Percentiles rank a stretch among this genome's conserved stretches.
phyloP scores from a whole-genome alignment of 2,888 invertebrate species.

The Drosophila emarginata region DNA sequence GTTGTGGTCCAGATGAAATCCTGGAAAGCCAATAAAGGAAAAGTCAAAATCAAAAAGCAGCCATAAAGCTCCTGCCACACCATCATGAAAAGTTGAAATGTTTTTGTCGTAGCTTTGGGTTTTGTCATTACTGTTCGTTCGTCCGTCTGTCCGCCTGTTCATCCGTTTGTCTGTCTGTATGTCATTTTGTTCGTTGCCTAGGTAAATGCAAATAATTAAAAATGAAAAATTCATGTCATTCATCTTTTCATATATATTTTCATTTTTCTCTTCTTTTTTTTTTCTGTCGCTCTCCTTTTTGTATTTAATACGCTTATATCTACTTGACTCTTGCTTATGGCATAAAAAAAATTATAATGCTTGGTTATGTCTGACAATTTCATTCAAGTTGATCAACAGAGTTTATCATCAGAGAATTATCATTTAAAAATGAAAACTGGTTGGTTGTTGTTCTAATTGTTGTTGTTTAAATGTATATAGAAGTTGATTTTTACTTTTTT shows the following conservation, averaged over 20 bases:
- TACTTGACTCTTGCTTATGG: not conserved
- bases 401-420: not conserved
- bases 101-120: not conserved
- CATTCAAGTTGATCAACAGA: not conserved
- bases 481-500: too few relatives aligned
- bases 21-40: not conserved
- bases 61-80: not conserved
- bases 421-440: not conserved
- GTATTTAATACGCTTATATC: not conserved
- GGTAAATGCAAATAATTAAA: conserved; percentile 67
- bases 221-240: conserved; percentile 38
- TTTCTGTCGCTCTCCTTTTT: not conserved
- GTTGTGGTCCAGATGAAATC: not conserved
- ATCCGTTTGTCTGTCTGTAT: not conserved
- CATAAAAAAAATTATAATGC: too few relatives aligned
- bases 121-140: not conserved
- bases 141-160: not conserved
- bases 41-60: not conserved
- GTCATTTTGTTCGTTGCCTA: conserved; percentile 50
- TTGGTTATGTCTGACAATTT: not conserved
- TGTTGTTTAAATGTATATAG: too few relatives aligned
- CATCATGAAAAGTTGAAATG: conserved; percentile 1
- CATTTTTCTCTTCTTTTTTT: not conserved
- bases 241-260: too few relatives aligned
- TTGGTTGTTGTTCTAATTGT: not conserved